A percentile compares a stretch with the other conserved stretches of the same genome.
These are phyloP conservation scores for Montipora foliosa DNA, from an alignment of 64 coral and sea anemone genomes.

Conservation along the genomic window DNA sequence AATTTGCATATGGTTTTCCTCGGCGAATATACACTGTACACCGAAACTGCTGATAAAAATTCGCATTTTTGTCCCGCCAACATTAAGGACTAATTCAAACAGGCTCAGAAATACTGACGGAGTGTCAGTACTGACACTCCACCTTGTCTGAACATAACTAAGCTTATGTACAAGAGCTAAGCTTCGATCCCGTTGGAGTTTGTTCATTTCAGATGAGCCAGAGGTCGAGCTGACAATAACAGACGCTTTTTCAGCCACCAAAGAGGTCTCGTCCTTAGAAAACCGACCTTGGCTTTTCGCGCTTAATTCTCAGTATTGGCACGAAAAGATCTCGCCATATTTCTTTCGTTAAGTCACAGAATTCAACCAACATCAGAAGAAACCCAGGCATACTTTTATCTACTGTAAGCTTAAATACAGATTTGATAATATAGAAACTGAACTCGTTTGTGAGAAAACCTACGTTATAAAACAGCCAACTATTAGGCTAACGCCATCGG, in stretches of 20 bases:
- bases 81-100: not conserved
- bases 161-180: no score
- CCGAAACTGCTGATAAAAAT: not conserved
- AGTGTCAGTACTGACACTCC: no score
- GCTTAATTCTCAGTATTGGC: not conserved
- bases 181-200: not conserved
- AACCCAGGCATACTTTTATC: not conserved
- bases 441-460: not conserved
- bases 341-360: not conserved
- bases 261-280: not conserved
- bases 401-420: not conserved
- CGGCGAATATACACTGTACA: not conserved
- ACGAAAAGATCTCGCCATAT: not conserved
- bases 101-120: not conserved
- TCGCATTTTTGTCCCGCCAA: not conserved
- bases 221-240: not conserved
- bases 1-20: conserved; percentile 60
- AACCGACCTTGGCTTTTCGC: not conserved
- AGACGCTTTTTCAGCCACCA: no score
- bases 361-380: not conserved
- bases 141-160: no score
- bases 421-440: not conserved
- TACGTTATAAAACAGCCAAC: not conserved
- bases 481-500: not conserved
- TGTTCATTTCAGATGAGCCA: not conserved